Conservation (phyloP, 1,140 invertebrate species). For the Andricus grossulariae region DNA sequence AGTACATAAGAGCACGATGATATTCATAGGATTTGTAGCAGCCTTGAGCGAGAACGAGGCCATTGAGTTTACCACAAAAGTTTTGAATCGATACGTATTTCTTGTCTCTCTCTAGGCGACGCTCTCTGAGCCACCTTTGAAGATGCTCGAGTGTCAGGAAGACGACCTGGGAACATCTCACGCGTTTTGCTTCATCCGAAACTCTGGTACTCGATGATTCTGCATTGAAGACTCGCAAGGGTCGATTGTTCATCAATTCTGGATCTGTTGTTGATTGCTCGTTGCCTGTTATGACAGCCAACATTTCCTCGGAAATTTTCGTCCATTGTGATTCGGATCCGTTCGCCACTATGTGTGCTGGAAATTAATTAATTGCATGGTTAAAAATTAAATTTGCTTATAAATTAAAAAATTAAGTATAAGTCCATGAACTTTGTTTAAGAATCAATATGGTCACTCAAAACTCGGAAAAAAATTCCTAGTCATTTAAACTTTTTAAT, state of each 20-base stretch:
- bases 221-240: constrained; percentile 53
- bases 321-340: constrained; percentile 49
- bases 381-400: no score
- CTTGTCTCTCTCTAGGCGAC: constrained; percentile 70
- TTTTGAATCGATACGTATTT: constrained; percentile 63
- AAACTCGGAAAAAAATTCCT: no score
- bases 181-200: constrained; percentile 70
- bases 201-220: constrained; percentile 57
- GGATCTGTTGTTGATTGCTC: constrained; percentile 60
- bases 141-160: constrained; percentile 85
- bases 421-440: no score
- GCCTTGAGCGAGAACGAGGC: constrained; percentile 81
- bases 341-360: constrained; percentile 64
- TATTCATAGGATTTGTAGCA: constrained; percentile 85
- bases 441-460: no score
- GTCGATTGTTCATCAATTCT: constrained; percentile 61
- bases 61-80: constrained; percentile 80
- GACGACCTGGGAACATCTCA: constrained; percentile 75
- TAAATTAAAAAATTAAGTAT: no score
- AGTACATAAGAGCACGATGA: constrained; percentile 83
- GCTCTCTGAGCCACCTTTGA: constrained; percentile 83
- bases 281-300: constrained; percentile 64
- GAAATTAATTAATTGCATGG: constrained; percentile 6
- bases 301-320: constrained; percentile 67
- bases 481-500: no score